A percentile compares a stretch with the other conserved stretches of the same genome.
Conservation (phyloP, 2,888 invertebrate species). For the Agonopterix subpropinquella region DNA sequence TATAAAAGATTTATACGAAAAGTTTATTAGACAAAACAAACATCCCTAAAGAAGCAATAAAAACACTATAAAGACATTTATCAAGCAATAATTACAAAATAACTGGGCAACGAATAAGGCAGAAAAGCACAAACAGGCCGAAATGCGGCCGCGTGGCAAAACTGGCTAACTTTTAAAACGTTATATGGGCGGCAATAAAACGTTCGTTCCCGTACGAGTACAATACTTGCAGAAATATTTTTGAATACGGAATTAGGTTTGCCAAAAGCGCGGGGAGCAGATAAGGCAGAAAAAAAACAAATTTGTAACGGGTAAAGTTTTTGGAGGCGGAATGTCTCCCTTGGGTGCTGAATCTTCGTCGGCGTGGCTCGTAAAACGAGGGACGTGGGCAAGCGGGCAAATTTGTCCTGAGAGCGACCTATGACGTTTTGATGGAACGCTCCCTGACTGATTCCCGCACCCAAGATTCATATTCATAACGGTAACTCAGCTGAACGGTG, state of each 20-base stretch:
- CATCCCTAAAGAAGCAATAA: conserved; percentile 2
- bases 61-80: conserved; percentile 48
- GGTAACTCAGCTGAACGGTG: conserved; percentile 47
- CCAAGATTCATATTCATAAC: conserved; percentile 73
- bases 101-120: conserved; percentile 34
- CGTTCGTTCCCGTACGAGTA: conserved; percentile 68
- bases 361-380: conserved; percentile 73
- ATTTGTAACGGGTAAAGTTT: conserved; percentile 77
- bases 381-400: conserved; percentile 74
- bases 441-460: conserved; percentile 66
- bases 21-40: neutral
- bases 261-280: conserved; percentile 73
- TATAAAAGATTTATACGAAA: too few relatives aligned
- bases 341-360: conserved; percentile 75
- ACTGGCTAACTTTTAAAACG: conserved; percentile 73
- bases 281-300: conserved; percentile 75
- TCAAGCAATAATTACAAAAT: conserved; percentile 62
- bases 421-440: conserved; percentile 75
- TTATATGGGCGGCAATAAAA: conserved; percentile 73
- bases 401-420: conserved; percentile 74
- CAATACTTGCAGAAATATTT: conserved; percentile 76
- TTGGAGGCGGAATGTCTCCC: conserved; percentile 75
- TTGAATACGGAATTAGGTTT: conserved; percentile 76
- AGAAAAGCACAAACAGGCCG: conserved; percentile 22
- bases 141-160: conserved; percentile 52